Base-by-base conservation (phyloP, 1,140 invertebrate genomes). In the Stratiolaelaps scimitus region DNA sequence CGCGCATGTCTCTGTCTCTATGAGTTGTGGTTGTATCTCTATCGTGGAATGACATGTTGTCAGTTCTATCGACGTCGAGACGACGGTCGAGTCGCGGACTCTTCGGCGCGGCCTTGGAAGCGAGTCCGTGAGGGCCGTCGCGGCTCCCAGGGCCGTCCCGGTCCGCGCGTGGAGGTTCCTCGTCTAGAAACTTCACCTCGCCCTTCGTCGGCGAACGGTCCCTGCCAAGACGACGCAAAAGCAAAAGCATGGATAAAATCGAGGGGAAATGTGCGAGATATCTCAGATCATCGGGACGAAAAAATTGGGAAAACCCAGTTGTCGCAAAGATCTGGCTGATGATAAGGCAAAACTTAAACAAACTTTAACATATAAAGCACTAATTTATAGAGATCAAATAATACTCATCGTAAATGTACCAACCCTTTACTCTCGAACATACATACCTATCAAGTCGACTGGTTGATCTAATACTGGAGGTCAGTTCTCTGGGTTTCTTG, bases 171-270 rank as follows among this genome's bases (percentile, higher is more conserved):
- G 34, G 17, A 26, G 53, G 53, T 60, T 26, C 53, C 34, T 60
- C 53, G 10, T 60, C 53, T 15, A 60, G 53, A 10, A 60, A 60
- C 20, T 34, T 60, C 53, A 60, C 53, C 53, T 60, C 53, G 53
- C 26, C 53, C 53, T 60, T 60, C 53, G 23, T 60, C 23, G 53
- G 53, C 26, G 53, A 60, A 60, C 53, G 53, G 34, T 60, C 53
- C 34, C 53, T 60, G 53, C 15, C 15, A 34, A 60, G 20, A 15
- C 15, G 26, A 60, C 47, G 26, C 4, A 40, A 40, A 40, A 23
- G 26, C 47, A 48, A 20, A 15, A 10, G 15, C 53, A 5, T 17
- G 53, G n/a, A 23, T 17, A 29, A 60, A 60, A n/a, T n/a, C 4
- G 13, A 60, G 34, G 2, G 10, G 23, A 60, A 34, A 29, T 60